phyloP scores from a whole-genome alignment of 2,113 vertebrate species.

The Vireo altiloquus region DNA sequence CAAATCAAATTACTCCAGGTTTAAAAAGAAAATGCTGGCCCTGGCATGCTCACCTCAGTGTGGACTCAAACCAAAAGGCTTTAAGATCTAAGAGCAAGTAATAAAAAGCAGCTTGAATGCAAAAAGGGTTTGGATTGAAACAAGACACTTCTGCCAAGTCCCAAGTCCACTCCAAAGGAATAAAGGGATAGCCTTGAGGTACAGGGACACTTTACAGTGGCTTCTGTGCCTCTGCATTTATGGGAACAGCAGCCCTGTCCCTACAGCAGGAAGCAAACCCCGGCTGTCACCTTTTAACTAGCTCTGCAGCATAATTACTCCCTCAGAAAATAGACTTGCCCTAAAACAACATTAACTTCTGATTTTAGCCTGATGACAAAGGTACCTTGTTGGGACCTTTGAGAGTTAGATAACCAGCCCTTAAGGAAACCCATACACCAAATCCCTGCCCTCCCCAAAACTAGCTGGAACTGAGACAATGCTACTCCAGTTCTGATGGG shows the following conservation, averaged over 20 bases:
- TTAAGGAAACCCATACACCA: background rate
- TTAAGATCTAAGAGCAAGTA: constrained; percentile 21
- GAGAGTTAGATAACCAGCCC: background rate
- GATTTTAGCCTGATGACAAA: background rate
- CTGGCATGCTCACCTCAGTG: background rate
- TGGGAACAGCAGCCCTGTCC: background rate
- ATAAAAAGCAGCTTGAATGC: constrained; percentile 54
- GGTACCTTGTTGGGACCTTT: background rate
- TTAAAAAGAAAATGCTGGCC: background rate
- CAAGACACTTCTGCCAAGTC: background rate
- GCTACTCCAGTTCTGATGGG: background rate
- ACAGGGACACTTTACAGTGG: background rate
- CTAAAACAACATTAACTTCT: background rate
- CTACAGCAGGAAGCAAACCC: background rate
- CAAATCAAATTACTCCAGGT: background rate
- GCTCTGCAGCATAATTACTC: background rate
- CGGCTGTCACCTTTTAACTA: background rate
- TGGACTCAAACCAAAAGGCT: constrained; percentile 6
- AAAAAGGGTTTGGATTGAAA: background rate
- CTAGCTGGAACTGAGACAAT: background rate
- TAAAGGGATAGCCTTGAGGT: background rate
- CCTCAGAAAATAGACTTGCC: background rate
- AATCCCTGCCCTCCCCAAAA: background rate
- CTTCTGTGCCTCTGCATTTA: background rate
- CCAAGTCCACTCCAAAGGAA: background rate